Evolutionary conservation across 2,888 invertebrate genomes (phyloP), one percentile per base, ranked within the genome.

Genomic region (Pedicia rivosa): DNA sequence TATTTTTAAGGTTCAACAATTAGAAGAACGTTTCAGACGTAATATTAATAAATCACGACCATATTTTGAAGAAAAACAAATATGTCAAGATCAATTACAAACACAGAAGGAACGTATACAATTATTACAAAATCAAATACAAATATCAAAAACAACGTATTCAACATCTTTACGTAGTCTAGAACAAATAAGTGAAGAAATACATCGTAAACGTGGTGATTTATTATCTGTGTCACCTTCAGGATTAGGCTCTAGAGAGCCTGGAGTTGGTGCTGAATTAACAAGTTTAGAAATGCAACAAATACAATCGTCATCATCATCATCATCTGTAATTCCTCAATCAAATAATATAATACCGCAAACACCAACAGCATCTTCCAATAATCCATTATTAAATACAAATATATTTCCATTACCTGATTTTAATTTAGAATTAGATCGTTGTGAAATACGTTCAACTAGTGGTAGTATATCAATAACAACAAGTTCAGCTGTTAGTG

Each of bases 171-270:
- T 94, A 30, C 77, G 78, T 46, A 77, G 79, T 44, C 66, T 94
- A 19, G 92, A 92, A 57, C 74, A 78, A 47, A 92, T 94, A 42
- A 91, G 91, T 7, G 88, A 91, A 62, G 87, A 90, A 53, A 91
- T 90, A 45, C 88, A 90, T 55, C 50, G 58, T 36, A 56, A 55
- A 43, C 54, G 63, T 37, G 59, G 62, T 25, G 55, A 54, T 37
- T 20, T 20, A 20, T 49, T 50, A 5, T 41, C 47, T 9, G 44
- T 49, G 34, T 49, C 48, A 40, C 61, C 61, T 24, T 52, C 58
- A 1, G 61, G 62, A 13, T 54, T 57, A 1, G 61, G 62, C 13
- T 54, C 55, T 0, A 48, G 62, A 5, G 78, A 80, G 49, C 81
- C 81, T 0, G 81, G 81, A 2, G 81, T 81, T 1, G 81, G 81